These are phyloP conservation scores for Chionomys nivalis DNA, from an alignment of 2,113 vertebrate species.

Conservation along the genomic window DNA sequence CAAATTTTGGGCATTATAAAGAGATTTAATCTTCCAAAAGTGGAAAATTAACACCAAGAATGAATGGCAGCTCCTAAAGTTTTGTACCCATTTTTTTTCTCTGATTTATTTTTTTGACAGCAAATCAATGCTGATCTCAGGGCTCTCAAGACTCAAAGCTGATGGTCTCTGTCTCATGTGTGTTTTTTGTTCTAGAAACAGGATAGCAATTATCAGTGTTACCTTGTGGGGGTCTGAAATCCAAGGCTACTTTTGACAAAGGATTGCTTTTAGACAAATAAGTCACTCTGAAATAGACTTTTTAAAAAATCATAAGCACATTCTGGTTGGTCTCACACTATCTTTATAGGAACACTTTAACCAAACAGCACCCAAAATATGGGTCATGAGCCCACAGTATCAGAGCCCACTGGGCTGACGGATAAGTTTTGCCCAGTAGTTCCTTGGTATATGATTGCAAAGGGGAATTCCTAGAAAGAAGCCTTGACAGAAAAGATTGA, in stretches of 20 bases:
- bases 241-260: neutral
- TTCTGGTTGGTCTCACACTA: neutral
- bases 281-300: neutral
- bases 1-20: neutral
- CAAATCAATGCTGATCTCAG: neutral
- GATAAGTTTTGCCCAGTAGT: neutral
- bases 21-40: neutral
- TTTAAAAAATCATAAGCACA: neutral
- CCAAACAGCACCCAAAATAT: neutral
- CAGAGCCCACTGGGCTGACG: neutral
- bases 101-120: neutral
- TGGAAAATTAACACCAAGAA: neutral
- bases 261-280: neutral
- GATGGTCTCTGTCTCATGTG: accelerated
- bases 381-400: neutral
- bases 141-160: neutral
- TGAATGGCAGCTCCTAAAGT: neutral
- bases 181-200: neutral
- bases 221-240: neutral
- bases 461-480: neutral
- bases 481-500: neutral
- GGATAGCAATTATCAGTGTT: neutral
- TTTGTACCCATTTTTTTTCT: neutral
- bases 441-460: neutral
- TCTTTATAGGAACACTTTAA: neutral